Evolutionary conservation across 2,797 vertebrate genomes (phyloP), one percentile per base, ranked within the genome.

Genomic region (Oreochromis grahami): DNA sequence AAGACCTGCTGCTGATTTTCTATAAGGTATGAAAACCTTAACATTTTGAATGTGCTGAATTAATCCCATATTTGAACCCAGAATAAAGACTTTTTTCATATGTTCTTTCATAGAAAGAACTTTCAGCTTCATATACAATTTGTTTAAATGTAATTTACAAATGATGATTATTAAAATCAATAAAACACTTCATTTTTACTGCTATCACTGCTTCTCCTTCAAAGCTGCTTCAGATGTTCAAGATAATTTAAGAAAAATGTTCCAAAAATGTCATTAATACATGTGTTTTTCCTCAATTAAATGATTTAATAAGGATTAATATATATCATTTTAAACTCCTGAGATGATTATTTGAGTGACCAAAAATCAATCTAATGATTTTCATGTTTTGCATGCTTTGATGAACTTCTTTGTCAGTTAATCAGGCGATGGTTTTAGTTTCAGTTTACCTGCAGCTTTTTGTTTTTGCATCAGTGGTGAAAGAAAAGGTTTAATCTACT

Each of bases 1-100:
- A 98, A 82, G 98, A 99, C 88, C 94, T 99, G 92, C 97, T 99
- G 88, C 94, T 98, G 88, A 97, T 99, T 95, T 99, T 99, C 95
- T 97, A 99, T 91, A 99, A 99, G 98, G 98, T 99, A 92, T 17
- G 95, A 83, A 83, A 76, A 72, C 36, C 5, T 48, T 8, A 15
- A 72, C 5, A 34, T 74, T 72, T 56, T 7, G 8, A 10, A 38
- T 76, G 26, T 77, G 3, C 19, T 70, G 6, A 10, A 32, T 58
- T 12, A 68, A n/a, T 17, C 26, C 7, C 53, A 21, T 65, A 1
- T 74, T 11, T 17, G 8, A 8, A 32, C 41, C 5, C 29, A 72
- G 0, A 72, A 72, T 48, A 29, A 48, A 8, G 6, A 5, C 0
- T 50, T 48, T 5, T 48, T 72, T 70, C 2, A 74, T 29, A 15